Conservation (phyloP, 2,888 invertebrate species). For the Phyllotreta striolata region DNA sequence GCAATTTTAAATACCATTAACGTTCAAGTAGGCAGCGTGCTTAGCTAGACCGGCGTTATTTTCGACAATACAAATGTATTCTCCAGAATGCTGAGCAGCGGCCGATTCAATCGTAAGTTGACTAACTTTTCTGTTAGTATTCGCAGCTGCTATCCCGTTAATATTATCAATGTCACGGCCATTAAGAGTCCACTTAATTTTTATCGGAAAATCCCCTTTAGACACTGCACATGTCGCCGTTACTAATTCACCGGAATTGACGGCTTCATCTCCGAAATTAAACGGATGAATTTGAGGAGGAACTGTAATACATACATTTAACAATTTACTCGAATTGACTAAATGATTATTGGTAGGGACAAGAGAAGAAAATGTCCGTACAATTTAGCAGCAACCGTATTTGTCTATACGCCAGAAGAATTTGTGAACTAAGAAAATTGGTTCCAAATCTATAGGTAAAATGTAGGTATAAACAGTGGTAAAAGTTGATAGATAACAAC, state of each 20-base stretch:
- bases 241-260: conserved; percentile 73
- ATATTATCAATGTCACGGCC: conserved; percentile 53
- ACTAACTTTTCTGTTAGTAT: conserved; percentile 42
- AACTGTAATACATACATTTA: conserved; percentile 44
- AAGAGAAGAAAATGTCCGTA: neutral
- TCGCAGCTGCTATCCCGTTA: conserved; percentile 55
- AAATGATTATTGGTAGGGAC: conserved; percentile 36
- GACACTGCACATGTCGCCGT: conserved; percentile 74
- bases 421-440: too few relatives aligned
- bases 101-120: conserved; percentile 60
- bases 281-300: conserved; percentile 62
- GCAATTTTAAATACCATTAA: conserved; percentile 47
- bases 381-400: too few relatives aligned
- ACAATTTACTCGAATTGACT: neutral
- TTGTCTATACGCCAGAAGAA: too few relatives aligned
- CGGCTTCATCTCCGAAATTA: conserved; percentile 66
- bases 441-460: too few relatives aligned
- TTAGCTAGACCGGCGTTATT: conserved; percentile 68
- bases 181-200: conserved; percentile 59
- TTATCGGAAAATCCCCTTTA: conserved; percentile 80
- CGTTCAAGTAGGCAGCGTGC: conserved; percentile 62
- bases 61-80: conserved; percentile 69
- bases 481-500: too few relatives aligned
- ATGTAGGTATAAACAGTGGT: too few relatives aligned
- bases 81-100: conserved; percentile 68